Conservation (phyloP, 2,888 invertebrate genomes). For the Physocephala rufipes region DNA sequence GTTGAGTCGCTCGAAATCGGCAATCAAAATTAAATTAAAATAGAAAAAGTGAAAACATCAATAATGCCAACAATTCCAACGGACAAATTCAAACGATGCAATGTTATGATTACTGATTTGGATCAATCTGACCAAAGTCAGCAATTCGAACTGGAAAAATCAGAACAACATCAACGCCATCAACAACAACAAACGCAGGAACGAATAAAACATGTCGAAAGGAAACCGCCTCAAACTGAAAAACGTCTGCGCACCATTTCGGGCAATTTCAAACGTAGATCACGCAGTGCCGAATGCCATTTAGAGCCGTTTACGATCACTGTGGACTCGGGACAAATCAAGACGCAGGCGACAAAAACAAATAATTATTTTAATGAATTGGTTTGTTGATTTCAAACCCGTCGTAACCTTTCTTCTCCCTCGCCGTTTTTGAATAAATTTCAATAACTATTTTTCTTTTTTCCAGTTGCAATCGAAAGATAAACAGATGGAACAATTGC, state of each 20-base stretch:
- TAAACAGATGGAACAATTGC: constrained; percentile 70
- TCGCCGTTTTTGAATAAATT: background rate
- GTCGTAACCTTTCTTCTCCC: background rate
- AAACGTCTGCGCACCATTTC: constrained; percentile 54
- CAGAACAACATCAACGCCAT: constrained; percentile 33
- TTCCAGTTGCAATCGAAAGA: constrained; percentile 71
- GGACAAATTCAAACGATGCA: constrained; percentile 26
- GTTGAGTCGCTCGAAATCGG: constrained; percentile 30
- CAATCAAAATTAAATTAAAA: constrained; percentile 31
- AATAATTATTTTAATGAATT: constrained; percentile 55
- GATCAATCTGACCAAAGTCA: constrained; percentile 55
- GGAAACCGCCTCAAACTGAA: constrained; percentile 40
- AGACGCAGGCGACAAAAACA: constrained; percentile 39
- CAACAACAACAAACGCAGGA: too few relatives aligned
- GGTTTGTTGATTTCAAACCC: too few relatives aligned
- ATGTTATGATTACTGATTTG: constrained; percentile 58
- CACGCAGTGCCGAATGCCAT: constrained; percentile 57
- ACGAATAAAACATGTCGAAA: constrained; percentile 37
- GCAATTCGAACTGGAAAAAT: constrained; percentile 7
- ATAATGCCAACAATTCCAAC: constrained; percentile 41
- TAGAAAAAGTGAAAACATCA: background rate
- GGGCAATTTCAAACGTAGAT: constrained; percentile 59
- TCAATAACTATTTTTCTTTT: constrained; percentile 5
- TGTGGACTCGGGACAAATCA: constrained; percentile 27
- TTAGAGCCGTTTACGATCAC: constrained; percentile 36